Base-by-base conservation (phyloP, 2,113 vertebrate genomes). In the Nibea coibor region DNA sequence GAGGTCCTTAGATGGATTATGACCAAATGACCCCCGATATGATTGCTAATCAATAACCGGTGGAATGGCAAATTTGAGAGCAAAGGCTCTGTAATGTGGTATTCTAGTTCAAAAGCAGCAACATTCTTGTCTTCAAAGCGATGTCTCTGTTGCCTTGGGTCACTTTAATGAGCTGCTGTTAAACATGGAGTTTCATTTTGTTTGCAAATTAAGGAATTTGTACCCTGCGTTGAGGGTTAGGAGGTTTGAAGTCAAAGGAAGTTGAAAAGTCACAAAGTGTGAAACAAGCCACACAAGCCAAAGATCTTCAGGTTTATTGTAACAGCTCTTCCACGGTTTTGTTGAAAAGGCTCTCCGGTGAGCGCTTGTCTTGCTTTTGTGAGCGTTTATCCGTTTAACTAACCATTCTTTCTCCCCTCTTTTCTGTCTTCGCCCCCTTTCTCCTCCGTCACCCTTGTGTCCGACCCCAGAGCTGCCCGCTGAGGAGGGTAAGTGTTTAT, bases 401-500 rank as follows among this genome's bases (percentile, higher is more conserved):
- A 79, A 89, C 26, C 8, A 2, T 47, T 20, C 19, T 70, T 31
- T 68, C 43, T 56, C 50, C 51, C 81, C 50, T 88, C 56, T 87
- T 78, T 39, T 87, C 45, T 86, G 28, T 69, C n/a, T 72, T 15
- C 45, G 7, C 35, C 22, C 20, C 24, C 22, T 20, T 56, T 48
- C 57, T 22, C 58, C 45, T 74, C 62, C 45, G 51, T 54, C 35
- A 54, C 63, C 53, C 77, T 51, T 66, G 67, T 72, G 50, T 39
- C 42, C 24, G 28, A 45, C 81, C 53, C n/a, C 89, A 96, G 95
- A 95, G 91, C 90, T 96, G 78, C 95, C 95, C 4, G 95, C 95
- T 90, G 95, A 96, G 85, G 94, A 95, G 86, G 95, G 95, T 96
- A 66, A 90, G 94, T 94, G 24, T 81, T 77, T 4, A 39, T 59